These are phyloP conservation scores for Nemotelus nigrinus DNA, from an alignment of 2,888 invertebrate genomes.

Conservation along the genomic window DNA sequence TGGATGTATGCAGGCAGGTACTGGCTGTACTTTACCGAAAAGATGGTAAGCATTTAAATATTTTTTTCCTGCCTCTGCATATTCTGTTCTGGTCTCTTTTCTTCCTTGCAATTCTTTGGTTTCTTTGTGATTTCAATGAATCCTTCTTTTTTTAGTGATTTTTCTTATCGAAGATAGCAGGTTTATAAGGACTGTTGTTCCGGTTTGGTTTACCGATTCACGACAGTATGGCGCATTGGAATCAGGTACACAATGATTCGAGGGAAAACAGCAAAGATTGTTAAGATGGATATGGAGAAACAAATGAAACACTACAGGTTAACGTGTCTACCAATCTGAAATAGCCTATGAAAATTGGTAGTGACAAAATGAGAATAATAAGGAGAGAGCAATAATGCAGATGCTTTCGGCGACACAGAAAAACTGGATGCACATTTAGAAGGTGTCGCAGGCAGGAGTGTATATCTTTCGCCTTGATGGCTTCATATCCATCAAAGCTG, in stretches of 20 bases:
- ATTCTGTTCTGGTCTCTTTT: not conserved
- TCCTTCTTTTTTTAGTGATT: slow-evolving; percentile 2
- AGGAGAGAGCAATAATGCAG: slow-evolving; percentile 40
- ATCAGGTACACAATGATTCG: not conserved
- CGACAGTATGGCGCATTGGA: slow-evolving; percentile 11
- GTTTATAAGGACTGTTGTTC: not conserved
- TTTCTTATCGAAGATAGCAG: slow-evolving; percentile 2
- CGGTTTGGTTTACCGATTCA: not conserved
- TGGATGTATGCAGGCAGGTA: no score
- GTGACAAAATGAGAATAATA: slow-evolving; percentile 32
- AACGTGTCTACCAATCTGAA: not conserved
- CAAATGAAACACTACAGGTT: no score
- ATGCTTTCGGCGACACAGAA: slow-evolving; percentile 22
- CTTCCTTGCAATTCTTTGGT: slow-evolving; percentile 16
- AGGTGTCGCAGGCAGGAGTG: no score
- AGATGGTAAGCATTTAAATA: slow-evolving; percentile 38
- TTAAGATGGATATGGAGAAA: no score
- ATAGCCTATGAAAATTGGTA: slow-evolving; percentile 38
- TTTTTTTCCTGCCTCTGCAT: not conserved
- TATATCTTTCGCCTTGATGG: no score
- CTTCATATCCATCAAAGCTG: no score
- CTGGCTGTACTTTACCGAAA: not conserved
- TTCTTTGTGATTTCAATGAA: slow-evolving; percentile 17
- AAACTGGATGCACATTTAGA: not conserved
- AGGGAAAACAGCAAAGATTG: not conserved